These are phyloP conservation scores for Tachina grossa DNA, from an alignment of 2,888 invertebrate genomes.

Conservation along the genomic window DNA sequence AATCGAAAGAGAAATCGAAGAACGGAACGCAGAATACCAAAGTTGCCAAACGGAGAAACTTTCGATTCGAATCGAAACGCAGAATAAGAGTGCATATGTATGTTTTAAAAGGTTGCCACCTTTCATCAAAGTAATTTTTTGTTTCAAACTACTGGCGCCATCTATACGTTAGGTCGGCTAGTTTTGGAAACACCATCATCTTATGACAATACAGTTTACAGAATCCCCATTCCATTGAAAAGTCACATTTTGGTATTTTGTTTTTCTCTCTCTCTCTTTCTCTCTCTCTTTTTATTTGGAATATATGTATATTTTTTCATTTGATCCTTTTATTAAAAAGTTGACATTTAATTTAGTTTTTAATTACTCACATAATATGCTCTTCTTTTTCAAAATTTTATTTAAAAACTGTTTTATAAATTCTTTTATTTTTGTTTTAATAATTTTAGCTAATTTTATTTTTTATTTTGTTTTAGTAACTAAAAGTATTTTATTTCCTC, in stretches of 20 bases:
- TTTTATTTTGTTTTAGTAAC: constrained; percentile 14
- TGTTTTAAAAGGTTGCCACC: too few species aligned
- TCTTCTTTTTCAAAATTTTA: constrained; percentile 48
- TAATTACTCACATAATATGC: constrained; percentile 32
- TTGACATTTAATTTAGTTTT: constrained; percentile 56
- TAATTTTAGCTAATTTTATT: constrained; percentile 7
- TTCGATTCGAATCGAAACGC: too few species aligned
- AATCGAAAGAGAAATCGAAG: too few species aligned
- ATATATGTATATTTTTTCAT: constrained; percentile 15
- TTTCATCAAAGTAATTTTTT: too few species aligned
- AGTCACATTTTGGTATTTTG: background rate
- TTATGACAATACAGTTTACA: too few species aligned
- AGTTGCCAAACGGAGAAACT: too few species aligned
- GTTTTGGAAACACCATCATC: too few species aligned
- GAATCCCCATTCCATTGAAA: background rate
- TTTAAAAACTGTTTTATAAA: constrained; percentile 62
- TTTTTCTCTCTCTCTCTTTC: constrained; percentile 8
- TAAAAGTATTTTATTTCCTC: constrained; percentile 23
- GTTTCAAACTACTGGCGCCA: too few species aligned
- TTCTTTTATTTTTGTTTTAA: constrained; percentile 9
- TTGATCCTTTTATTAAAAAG: constrained; percentile 46
- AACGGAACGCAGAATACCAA: too few species aligned
- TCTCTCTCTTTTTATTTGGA: constrained; percentile 25
- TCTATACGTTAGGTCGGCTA: too few species aligned
- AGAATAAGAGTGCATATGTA: too few species aligned